phyloP scores from a whole-genome alignment of 2,797 vertebrate genomes.

The Danio albolineatus region DNA sequence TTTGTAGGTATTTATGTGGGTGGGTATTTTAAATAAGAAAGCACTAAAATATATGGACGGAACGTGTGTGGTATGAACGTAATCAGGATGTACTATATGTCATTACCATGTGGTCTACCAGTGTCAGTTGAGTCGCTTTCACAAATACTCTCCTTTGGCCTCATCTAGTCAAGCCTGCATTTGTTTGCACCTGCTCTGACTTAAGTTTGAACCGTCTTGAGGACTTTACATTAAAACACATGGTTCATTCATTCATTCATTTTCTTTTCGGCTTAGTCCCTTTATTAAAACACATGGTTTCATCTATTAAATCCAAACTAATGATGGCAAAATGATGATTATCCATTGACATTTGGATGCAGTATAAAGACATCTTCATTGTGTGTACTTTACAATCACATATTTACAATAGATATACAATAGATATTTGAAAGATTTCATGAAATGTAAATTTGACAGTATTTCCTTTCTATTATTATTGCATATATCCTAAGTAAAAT shows the following conservation, averaged over 20 bases:
- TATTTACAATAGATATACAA: neutral
- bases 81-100: neutral
- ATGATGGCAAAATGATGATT: no score
- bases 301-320: neutral
- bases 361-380: neutral
- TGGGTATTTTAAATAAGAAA: no score
- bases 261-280: no score
- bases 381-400: neutral
- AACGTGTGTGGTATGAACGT: no score
- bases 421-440: no score
- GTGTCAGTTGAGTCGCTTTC: neutral
- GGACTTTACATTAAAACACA: neutral
- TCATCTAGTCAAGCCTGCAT: neutral
- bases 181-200: neutral
- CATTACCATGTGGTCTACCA: neutral
- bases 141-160: neutral
- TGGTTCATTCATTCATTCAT: no score
- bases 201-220: neutral
- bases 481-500: no score
- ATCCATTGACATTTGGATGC: no score
- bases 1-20: no score
- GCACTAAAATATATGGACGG: no score
- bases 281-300: conserved; percentile 2
- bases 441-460: no score
- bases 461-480: neutral